Percentiles rank a stretch among this genome's conserved stretches.
These are phyloP conservation scores for Dolichotis patagonum DNA, from an alignment of 2,113 vertebrate genomes.

Conservation along the genomic window DNA sequence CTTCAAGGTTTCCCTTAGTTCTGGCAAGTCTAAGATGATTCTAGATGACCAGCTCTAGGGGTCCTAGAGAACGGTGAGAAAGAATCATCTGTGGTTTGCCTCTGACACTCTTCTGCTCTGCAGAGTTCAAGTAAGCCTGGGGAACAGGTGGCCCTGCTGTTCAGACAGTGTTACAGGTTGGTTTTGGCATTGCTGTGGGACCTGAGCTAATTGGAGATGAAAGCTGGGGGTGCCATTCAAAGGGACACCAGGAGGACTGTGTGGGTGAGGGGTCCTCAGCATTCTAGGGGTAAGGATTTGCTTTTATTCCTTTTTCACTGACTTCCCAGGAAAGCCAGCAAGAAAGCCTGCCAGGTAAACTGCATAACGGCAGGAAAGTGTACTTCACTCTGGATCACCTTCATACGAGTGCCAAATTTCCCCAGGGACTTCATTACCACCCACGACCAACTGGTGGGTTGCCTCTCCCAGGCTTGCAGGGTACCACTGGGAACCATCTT, in stretches of 20 bases:
- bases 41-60: slow-evolving; percentile 12
- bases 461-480: neutral
- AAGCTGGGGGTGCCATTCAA: neutral
- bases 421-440: neutral
- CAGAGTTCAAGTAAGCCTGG: neutral
- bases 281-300: neutral
- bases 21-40: slow-evolving; percentile 49
- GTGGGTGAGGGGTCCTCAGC: neutral
- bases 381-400: neutral
- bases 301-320: neutral
- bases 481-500: neutral
- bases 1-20: slow-evolving; percentile 13
- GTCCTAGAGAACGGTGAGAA: neutral
- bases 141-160: neutral
- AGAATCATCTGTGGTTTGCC: neutral
- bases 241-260: neutral
- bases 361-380: neutral
- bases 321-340: slow-evolving; percentile 34
- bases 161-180: neutral
- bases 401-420: neutral
- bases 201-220: neutral
- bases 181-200: neutral
- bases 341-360: neutral
- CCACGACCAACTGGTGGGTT: neutral
- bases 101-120: neutral